Conservation (phyloP, 2,113 vertebrate species). For the Triplophysa dalaica region DNA sequence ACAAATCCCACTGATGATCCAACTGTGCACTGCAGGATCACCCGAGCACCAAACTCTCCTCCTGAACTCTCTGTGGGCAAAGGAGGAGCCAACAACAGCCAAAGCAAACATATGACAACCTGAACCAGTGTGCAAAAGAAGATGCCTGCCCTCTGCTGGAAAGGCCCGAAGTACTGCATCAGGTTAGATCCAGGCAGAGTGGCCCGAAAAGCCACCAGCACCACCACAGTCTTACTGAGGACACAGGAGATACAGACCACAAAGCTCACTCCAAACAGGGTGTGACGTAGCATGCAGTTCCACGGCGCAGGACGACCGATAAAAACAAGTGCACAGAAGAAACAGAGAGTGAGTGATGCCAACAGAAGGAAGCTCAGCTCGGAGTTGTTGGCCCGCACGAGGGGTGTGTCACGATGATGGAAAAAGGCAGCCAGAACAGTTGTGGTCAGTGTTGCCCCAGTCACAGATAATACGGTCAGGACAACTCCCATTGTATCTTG, state of each 20-base stretch:
- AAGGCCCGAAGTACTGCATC: slow-evolving; percentile 60
- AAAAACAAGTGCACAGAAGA: slow-evolving; percentile 59
- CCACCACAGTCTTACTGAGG: slow-evolving; percentile 61
- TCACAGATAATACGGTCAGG: slow-evolving; percentile 54
- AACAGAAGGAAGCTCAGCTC: slow-evolving; percentile 64
- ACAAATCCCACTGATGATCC: slow-evolving; percentile 61
- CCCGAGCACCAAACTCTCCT: slow-evolving; percentile 53
- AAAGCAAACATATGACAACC: slow-evolving; percentile 63
- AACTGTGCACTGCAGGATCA: slow-evolving; percentile 63
- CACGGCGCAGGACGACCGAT: slow-evolving; percentile 54
- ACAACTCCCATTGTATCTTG: slow-evolving; percentile 58
- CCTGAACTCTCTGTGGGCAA: slow-evolving; percentile 53
- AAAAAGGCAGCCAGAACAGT: slow-evolving; percentile 53
- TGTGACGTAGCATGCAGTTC: slow-evolving; percentile 64
- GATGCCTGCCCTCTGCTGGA: slow-evolving; percentile 58
- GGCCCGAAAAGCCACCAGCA: slow-evolving; percentile 61
- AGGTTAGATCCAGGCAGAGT: slow-evolving; percentile 55
- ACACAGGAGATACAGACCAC: slow-evolving; percentile 65
- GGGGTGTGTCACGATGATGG: slow-evolving; percentile 53
- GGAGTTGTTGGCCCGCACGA: slow-evolving; percentile 63
- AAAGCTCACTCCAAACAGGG: slow-evolving; percentile 64
- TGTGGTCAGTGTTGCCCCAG: slow-evolving; percentile 54
- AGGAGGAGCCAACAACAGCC: slow-evolving; percentile 58
- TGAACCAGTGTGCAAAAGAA: slow-evolving; percentile 59
- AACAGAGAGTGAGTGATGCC: slow-evolving; percentile 61